Evolutionary conservation across 2,888 invertebrate species (phyloP), one percentile per base, ranked within the genome.

Genomic region (Drosophila mimetica): DNA sequence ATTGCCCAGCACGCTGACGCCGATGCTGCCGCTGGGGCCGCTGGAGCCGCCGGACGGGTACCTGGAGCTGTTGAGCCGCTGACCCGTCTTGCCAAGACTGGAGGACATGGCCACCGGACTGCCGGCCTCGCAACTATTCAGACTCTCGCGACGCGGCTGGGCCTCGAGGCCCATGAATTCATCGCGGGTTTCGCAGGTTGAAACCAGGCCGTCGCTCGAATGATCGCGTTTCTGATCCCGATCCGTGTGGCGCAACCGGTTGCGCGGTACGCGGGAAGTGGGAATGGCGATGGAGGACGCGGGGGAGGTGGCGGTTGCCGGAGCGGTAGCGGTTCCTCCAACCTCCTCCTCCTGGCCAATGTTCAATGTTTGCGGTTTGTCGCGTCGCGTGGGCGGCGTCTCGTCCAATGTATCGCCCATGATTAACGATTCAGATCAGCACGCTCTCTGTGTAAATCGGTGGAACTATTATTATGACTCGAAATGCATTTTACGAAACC

Each of bases 41-140:
- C 90, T 83, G 79, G 91, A 90, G 50, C 75, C 78, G 76, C 90
- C 83, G 78, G 91, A 90, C 88, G 90, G 90, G 89, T 89, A 90
- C 86, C 90, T 84, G 84, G 86, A 77, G 44, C 60, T 36, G 89
- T 89, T 46, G 47, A 81, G 50, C 1, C 74, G 74, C 1, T 71
- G 74, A 18, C 71, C 20, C 34, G 73, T 42, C 46, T 84, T 84
- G 39, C 65, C 69, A 7, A 73, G 77, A 53, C 79, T 82, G 44
- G 47, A 73, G 1, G 79, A 64, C 20, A 48, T 47, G 34, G 59
- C 50, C 46, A 61, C 41, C 39, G 74, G 72, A 53, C 89, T 76
- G 71, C 48, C 44, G 37, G 39, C 55, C 20, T 86, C 90, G 47
- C 85, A 79, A 47, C 73, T 86, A 69, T 88, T 88, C n/a, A 89